A percentile compares a stretch with the other conserved stretches of the same genome.
These are phyloP conservation scores for Lepeophtheirus nordmannii DNA, from an alignment of 2,888 invertebrate genomes.

Conservation along the genomic window DNA sequence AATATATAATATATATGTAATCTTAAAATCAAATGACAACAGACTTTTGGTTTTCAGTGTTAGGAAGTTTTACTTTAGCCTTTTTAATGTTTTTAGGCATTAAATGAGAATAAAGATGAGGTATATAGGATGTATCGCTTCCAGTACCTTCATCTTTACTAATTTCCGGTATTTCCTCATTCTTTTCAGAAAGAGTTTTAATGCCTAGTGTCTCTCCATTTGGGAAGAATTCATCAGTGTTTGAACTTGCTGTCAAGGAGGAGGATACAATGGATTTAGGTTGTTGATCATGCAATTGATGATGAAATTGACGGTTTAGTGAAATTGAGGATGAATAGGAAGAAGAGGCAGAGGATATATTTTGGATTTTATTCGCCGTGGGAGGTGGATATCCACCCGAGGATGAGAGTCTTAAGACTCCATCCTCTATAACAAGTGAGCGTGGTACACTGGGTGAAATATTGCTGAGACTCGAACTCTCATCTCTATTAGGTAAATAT, in stretches of 20 bases:
- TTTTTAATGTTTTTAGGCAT: neutral
- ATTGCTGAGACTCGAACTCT: neutral
- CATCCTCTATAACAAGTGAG: neutral
- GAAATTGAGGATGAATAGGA: neutral
- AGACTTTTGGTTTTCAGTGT: too few species aligned
- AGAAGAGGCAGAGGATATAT: neutral
- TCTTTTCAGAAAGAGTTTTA: neutral
- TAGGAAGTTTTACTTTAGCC: too few species aligned
- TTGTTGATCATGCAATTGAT: neutral
- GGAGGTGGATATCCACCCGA: neutral
- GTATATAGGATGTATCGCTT: neutral
- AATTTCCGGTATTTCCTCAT: neutral
- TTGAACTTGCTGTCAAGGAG: neutral
- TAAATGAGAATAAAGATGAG: neutral
- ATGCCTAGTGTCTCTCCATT: conserved; percentile 3
- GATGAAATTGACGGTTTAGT: neutral
- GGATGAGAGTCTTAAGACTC: neutral
- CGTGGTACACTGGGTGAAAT: neutral
- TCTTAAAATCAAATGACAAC: too few species aligned
- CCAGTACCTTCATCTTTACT: neutral
- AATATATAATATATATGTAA: too few species aligned
- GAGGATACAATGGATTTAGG: neutral
- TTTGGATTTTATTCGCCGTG: neutral
- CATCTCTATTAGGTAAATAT: neutral
- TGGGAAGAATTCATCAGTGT: neutral